A percentile compares a stretch with the other conserved stretches of the same genome.
phyloP scores from a whole-genome alignment of 2,888 invertebrate genomes.

The Ophion costatus region DNA sequence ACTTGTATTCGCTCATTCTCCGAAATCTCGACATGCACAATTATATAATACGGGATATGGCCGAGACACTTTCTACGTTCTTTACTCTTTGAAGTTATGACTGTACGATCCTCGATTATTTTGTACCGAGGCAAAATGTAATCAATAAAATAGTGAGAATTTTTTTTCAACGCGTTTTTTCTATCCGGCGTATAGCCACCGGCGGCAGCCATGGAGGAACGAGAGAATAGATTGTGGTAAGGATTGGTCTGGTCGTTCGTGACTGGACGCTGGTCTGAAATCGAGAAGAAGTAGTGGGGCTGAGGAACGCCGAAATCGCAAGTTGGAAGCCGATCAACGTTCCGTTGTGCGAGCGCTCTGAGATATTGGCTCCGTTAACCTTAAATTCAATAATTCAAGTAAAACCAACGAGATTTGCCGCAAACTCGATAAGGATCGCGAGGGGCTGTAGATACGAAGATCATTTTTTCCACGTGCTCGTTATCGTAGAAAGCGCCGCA shows the following conservation, averaged over 20 bases:
- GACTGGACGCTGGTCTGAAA: constrained; percentile 14
- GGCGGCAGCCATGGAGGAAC: neutral
- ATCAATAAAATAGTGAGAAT: neutral
- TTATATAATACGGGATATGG: neutral
- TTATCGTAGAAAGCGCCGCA: constrained; percentile 2
- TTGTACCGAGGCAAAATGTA: neutral
- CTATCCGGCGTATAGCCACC: neutral
- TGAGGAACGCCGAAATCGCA: constrained; percentile 11
- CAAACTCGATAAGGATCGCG: neutral
- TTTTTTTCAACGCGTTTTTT: neutral
- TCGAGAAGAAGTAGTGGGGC: constrained; percentile 13
- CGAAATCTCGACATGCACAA: neutral
- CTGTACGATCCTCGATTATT: constrained; percentile 3
- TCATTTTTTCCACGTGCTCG: neutral
- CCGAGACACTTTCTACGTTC: neutral
- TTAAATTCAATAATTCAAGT: neutral
- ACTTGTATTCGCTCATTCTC: neutral
- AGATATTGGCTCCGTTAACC: constrained; percentile 18
- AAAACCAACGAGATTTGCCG: neutral
- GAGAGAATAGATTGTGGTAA: neutral
- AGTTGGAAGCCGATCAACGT: constrained; percentile 8
- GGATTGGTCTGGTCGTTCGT: neutral
- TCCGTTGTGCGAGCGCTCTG: neutral
- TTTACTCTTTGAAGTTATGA: neutral
- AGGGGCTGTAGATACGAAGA: neutral